A percentile compares a stretch with the other conserved stretches of the same genome.
phyloP scores from a whole-genome alignment of 2,888 invertebrate species.

The Ditula angustiorana region DNA sequence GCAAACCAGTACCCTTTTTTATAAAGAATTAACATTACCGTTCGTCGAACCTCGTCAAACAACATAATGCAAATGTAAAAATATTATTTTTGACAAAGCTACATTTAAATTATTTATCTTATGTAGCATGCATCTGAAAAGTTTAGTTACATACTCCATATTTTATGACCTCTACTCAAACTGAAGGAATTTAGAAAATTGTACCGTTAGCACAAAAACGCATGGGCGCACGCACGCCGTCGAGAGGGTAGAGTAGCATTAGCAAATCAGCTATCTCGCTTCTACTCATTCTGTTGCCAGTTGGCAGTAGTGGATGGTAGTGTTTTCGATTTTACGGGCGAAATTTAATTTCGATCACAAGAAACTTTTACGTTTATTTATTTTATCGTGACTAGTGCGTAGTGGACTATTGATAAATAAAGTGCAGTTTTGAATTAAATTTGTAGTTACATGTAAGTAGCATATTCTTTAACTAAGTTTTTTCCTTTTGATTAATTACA shows the following conservation, averaged over 20 bases:
- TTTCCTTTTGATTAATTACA: constrained; percentile 34
- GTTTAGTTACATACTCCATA: background rate
- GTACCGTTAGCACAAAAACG: constrained; percentile 33
- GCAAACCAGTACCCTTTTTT: background rate
- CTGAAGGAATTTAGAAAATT: constrained; percentile 13
- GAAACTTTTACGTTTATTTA: constrained; percentile 18
- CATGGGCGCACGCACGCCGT: constrained; percentile 17
- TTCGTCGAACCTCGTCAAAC: no score
- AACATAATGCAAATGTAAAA: no score
- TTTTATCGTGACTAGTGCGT: constrained; percentile 12
- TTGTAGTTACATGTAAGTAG: constrained; percentile 22
- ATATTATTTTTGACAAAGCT: background rate
- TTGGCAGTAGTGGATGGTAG: constrained; percentile 29
- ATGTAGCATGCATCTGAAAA: background rate
- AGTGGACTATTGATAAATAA: constrained; percentile 21
- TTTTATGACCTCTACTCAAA: constrained; percentile 2
- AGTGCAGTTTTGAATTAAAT: background rate
- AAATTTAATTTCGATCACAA: constrained; percentile 17
- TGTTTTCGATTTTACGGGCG: constrained; percentile 15
- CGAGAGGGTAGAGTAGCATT: constrained; percentile 21
- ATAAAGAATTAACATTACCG: no score
- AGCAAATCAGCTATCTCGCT: constrained; percentile 16
- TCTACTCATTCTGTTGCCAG: constrained; percentile 30
- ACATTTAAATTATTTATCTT: background rate
- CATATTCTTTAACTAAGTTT: constrained; percentile 14